Base-by-base conservation (phyloP, 1,140 invertebrate species). In the Drosophila oshimai region DNA sequence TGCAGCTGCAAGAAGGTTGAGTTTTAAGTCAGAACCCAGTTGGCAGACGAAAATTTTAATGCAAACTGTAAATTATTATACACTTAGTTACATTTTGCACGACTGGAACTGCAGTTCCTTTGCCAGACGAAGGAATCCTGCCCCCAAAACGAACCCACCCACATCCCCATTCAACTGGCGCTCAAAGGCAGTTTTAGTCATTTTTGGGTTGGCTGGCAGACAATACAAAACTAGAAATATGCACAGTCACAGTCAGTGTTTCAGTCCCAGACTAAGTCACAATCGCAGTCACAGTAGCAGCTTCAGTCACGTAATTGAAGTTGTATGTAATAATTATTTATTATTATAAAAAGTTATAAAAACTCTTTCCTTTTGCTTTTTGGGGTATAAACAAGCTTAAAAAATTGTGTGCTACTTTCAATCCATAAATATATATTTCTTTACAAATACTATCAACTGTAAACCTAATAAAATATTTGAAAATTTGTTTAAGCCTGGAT, bases 171-270 rank as follows among this genome's bases (percentile, higher is more conserved):
- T 26, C 24, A 28, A 12, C 12, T 37, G 55, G 31, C 61, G 20
- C 18, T 72, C 49, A 44, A 47, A 53, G 62, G 46, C 50, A 42
- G 55, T 18, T 72, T 73, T 54, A 73, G 68, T 73, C 68, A 36
- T 74, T 78, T 83, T 51, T 62, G 39, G 61, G 51, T 47, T 33
- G 51, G 9, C 72, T 72, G 69, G 29, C 74, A 86, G 80, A 86
- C 79, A 84, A 80, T 84, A 67, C 75, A 75, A 71, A 84, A 80
- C 79, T 72, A 84, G 86, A 86, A 84, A 84, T 84, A 84, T 86
- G 64, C 79, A 58, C 34, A 74, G 62, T 67, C 70, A 53, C 69
- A 65, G n/a, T n/a, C n/a, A n/a, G n/a, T n/a, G n/a, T n/a, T n/a
- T n/a, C 34, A 74, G 62, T 67, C 70, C 49, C 69, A 65, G 70